Evolutionary conservation across 2,113 vertebrate species (phyloP).

Genomic region (Hippocampus comes): DNA sequence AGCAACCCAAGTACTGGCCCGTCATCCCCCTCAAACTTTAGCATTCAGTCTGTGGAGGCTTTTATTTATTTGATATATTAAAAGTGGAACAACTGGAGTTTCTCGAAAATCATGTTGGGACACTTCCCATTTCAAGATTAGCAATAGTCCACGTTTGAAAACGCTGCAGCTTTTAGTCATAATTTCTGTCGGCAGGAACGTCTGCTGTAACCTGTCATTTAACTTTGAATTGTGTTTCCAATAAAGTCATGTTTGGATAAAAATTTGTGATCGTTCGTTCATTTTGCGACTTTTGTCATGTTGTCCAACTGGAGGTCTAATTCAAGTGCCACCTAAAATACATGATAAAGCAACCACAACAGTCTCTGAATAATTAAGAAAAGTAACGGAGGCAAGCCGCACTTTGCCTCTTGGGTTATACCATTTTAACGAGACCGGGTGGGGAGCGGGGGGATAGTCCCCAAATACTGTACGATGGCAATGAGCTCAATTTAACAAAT

Average conservation of each 20-base stretch:
- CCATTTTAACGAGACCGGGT: no score
- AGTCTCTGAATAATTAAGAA: no score
- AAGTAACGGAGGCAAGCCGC: no score
- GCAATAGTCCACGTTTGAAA: neutral
- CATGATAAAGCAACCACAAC: no score
- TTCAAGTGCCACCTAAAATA: no score
- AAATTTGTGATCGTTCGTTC: neutral
- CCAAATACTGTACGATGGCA: no score
- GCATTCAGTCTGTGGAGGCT: conserved; percentile 12
- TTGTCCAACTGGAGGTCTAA: no score
- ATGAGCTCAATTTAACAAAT: no score
- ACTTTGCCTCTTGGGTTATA: no score
- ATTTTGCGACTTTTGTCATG: no score
- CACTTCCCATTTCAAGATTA: neutral
- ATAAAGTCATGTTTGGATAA: conserved; percentile 38
- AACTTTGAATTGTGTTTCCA: conserved; percentile 28
- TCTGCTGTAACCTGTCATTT: conserved; percentile 9
- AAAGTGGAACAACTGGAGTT: neutral
- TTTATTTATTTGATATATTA: neutral
- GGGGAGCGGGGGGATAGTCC: no score
- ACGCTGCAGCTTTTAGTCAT: neutral
- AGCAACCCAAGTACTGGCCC: conserved; percentile 93
- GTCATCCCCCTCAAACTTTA: conserved; percentile 90
- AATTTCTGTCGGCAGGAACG: neutral
- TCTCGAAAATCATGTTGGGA: neutral